These are phyloP conservation scores for Gallirallus australis DNA, from an alignment of 2,797 vertebrate species.

Conservation along the genomic window DNA sequence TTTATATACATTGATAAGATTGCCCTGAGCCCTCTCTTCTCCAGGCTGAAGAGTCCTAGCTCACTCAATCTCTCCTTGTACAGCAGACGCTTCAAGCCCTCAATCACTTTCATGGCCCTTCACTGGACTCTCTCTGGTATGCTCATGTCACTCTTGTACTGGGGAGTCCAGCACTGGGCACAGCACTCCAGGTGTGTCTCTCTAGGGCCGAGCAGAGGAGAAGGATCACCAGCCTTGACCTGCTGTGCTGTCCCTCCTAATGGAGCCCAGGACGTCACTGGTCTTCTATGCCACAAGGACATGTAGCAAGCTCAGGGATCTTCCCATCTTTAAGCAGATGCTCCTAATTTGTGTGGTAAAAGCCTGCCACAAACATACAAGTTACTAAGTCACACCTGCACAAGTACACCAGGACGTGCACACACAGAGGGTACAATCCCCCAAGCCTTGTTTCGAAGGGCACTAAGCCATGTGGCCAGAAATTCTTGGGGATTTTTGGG, in stretches of 20 bases:
- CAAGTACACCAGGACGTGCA: background rate
- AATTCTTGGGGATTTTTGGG: fast-evolving
- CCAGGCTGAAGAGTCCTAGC: background rate
- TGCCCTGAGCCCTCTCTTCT: background rate
- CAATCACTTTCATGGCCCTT: background rate
- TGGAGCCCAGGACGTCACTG: background rate
- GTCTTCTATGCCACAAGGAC: background rate
- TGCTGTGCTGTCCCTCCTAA: background rate
- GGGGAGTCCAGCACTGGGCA: background rate
- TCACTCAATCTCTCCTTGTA: background rate
- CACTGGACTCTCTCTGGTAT: background rate
- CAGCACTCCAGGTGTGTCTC: background rate
- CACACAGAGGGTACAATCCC: background rate
- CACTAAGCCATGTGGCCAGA: background rate
- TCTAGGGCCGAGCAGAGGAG: background rate
- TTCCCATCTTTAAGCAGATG: background rate
- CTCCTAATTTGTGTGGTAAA: background rate
- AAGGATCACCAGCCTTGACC: background rate
- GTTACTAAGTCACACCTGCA: background rate
- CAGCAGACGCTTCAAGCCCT: background rate
- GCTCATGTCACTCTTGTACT: background rate
- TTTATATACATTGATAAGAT: background rate
- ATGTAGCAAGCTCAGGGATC: background rate
- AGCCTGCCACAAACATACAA: background rate
- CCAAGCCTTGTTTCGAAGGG: background rate